These are phyloP conservation scores for Marisa cornuarietis DNA, from an alignment of 1,140 invertebrate species.

Conservation along the genomic window DNA sequence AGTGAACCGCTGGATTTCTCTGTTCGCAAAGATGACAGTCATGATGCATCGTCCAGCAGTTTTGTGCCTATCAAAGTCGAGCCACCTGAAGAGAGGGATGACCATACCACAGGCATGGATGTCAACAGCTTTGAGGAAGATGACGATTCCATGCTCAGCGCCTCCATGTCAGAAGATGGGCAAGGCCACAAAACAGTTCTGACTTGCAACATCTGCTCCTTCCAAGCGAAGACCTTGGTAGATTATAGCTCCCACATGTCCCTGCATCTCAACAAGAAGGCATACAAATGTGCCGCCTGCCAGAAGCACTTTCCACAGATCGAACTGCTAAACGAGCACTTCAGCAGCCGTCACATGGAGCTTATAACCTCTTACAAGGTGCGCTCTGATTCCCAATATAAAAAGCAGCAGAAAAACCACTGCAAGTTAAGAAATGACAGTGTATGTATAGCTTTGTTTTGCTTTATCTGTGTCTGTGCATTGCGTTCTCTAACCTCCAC, in stretches of 20 bases:
- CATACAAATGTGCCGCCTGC: conserved; percentile 63
- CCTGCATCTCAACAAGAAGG: conserved; percentile 56
- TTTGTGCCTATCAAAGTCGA: conserved; percentile 35
- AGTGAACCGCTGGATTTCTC: conserved; percentile 60
- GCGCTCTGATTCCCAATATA: neutral
- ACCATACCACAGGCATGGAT: conserved; percentile 18
- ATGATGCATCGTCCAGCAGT: neutral
- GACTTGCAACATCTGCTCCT: too few species aligned
- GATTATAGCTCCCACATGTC: conserved; percentile 61
- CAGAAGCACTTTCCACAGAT: conserved; percentile 57
- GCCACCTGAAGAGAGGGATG: conserved; percentile 32
- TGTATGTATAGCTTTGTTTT: too few species aligned
- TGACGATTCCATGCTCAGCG: conserved; percentile 15
- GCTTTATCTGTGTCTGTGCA: too few species aligned
- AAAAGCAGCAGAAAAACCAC: too few species aligned
- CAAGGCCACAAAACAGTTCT: too few species aligned
- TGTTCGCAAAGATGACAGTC: conserved; percentile 39
- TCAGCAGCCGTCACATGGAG: conserved; percentile 49
- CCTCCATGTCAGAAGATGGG: too few species aligned
- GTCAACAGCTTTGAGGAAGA: conserved; percentile 1
- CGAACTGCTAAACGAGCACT: conserved; percentile 61
- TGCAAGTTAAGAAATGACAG: too few species aligned
- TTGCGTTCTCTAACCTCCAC: too few species aligned
- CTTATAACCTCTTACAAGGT: conserved; percentile 22
- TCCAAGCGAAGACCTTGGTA: conserved; percentile 41